These are phyloP conservation scores for Etia nguti DNA, from an alignment of 2,113 vertebrate species.

Conservation along the genomic window DNA sequence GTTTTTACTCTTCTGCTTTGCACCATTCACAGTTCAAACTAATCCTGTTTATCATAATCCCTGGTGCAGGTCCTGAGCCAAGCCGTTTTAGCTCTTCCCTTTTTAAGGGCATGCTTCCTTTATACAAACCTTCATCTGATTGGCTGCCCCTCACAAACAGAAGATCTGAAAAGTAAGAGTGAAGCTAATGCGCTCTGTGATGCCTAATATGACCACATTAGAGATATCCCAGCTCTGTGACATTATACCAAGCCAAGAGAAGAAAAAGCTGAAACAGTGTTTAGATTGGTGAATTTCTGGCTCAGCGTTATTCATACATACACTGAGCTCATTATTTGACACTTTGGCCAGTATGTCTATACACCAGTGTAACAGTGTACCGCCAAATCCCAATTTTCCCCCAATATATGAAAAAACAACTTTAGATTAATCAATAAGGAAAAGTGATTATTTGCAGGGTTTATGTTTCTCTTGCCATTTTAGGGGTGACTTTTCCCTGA, in stretches of 20 bases:
- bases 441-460: background rate
- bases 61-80: no score
- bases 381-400: background rate
- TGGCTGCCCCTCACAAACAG: background rate
- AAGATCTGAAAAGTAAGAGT: background rate
- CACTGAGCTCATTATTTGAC: background rate
- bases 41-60: background rate
- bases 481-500: background rate
- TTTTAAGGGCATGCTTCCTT: background rate
- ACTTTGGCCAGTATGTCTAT: fast-evolving
- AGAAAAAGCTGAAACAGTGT: background rate
- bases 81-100: background rate
- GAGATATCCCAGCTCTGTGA: background rate
- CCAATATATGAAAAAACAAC: background rate
- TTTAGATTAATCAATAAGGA: background rate
- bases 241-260: background rate
- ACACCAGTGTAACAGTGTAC: background rate
- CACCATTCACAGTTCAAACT: background rate
- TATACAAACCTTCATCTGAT: background rate
- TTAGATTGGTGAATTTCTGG: background rate
- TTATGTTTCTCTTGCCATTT: background rate
- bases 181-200: background rate
- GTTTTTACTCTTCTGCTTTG: background rate
- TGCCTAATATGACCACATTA: background rate
- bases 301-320: background rate